Conservation (phyloP, 23 tunicate species). For the Botrylloides violaceus region DNA sequence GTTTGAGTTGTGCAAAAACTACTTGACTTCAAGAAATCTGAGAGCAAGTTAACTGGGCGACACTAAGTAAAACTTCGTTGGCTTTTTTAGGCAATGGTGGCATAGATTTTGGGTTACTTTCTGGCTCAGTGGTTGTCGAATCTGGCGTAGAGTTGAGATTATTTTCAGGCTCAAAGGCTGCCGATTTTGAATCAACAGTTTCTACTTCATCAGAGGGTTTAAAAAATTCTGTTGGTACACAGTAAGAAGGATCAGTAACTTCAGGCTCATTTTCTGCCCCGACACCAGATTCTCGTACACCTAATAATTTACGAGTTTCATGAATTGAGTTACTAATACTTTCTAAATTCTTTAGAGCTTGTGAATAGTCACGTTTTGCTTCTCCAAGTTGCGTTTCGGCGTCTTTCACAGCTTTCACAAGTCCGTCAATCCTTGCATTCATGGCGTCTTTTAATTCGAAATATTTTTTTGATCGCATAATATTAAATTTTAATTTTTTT, state of each 20-base stretch:
- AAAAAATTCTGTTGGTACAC: not conserved
- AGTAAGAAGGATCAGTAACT: not conserved
- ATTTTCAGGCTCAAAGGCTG: too few relatives aligned
- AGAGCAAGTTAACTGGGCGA: too few relatives aligned
- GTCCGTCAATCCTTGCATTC: constrained; percentile 5
- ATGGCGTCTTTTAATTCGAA: constrained; percentile 42
- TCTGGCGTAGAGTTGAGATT: too few relatives aligned
- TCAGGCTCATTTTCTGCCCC: constrained; percentile 55
- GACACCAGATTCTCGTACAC: constrained; percentile 48
- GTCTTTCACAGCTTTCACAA: constrained; percentile 12
- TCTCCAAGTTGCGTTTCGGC: constrained; percentile 24
- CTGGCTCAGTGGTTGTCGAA: too few relatives aligned
- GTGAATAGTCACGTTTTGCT: constrained; percentile 29
- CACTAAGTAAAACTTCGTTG: not conserved
- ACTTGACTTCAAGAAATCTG: too few relatives aligned
- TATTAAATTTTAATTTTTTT: constrained; percentile 30
- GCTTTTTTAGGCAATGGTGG: not conserved
- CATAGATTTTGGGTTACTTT: not conserved
- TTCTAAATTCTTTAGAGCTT: constrained; percentile 45
- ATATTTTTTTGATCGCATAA: constrained; percentile 49
- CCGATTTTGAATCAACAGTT: not conserved
- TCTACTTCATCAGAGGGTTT: too few relatives aligned
- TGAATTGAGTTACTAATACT: constrained; percentile 51
- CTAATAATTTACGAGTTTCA: constrained; percentile 29
- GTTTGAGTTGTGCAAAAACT: too few relatives aligned